A percentile compares a stretch with the other conserved stretches of the same genome.
Evolutionary conservation across 2,888 invertebrate genomes (phyloP).

Genomic region (Drosophila parthenogenetica): DNA sequence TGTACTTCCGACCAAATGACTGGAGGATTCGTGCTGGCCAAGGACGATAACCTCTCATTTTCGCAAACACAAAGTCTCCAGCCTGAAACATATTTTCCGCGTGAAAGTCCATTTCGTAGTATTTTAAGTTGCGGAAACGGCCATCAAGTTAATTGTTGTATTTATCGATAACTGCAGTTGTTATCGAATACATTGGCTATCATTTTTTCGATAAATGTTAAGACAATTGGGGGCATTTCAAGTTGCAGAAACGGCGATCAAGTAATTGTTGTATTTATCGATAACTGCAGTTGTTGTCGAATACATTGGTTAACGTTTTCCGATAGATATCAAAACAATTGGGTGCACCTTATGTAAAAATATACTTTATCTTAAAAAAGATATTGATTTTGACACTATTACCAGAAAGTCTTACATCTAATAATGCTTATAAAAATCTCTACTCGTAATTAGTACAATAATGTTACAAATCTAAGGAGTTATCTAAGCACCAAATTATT

Average conservation of each 20-base stretch:
- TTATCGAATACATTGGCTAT: no score
- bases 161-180: slow-evolving; percentile 2
- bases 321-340: background rate
- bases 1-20: background rate
- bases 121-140: background rate
- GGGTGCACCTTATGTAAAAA: slow-evolving; percentile 36
- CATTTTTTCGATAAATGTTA: background rate
- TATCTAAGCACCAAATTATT: slow-evolving; percentile 46
- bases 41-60: slow-evolving; percentile 13
- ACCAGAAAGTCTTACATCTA: slow-evolving; percentile 33
- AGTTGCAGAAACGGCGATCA: background rate
- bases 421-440: slow-evolving; percentile 25
- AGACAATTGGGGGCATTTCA: no score
- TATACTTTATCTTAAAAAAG: slow-evolving; percentile 31
- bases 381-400: slow-evolving; percentile 30
- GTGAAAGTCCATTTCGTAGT: background rate
- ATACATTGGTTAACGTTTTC: no score
- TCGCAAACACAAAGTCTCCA: slow-evolving; percentile 26
- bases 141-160: background rate
- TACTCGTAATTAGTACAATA: slow-evolving; percentile 12
- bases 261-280: background rate
- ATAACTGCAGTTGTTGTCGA: background rate
- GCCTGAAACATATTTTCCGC: background rate
- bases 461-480: slow-evolving; percentile 26
- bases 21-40: slow-evolving; percentile 25